phyloP scores from a whole-genome alignment of 2,797 vertebrate species.

The Vipera latastei region DNA sequence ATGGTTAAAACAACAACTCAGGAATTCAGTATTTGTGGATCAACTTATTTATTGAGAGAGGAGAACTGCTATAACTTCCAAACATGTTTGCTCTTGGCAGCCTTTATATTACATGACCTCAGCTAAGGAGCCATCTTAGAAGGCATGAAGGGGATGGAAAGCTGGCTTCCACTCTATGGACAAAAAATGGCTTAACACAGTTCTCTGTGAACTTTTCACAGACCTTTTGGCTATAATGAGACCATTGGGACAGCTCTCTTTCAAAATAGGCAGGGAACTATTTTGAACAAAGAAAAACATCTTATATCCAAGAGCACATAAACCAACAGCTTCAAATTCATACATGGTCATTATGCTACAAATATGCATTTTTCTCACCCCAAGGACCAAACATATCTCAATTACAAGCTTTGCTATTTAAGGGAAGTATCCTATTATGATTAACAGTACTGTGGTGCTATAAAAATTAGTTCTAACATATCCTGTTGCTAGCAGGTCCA shows the following conservation, averaged over 20 bases:
- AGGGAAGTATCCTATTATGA: neutral
- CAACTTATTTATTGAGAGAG: conserved; percentile 20
- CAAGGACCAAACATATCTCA: neutral
- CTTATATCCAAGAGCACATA: conserved; percentile 9
- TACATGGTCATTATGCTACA: neutral
- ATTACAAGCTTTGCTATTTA: conserved; percentile 11
- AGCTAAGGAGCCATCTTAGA: neutral
- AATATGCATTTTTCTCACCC: neutral
- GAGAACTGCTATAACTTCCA: neutral
- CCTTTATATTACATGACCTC: conserved; percentile 12
- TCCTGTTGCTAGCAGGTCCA: neutral
- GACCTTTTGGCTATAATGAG: conserved; percentile 1
- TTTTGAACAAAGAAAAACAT: conserved; percentile 3
- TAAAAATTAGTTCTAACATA: neutral
- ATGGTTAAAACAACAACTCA: conserved; percentile 34
- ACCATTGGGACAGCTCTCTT: neutral
- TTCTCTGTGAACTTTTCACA: conserved; percentile 26
- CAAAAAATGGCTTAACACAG: neutral
- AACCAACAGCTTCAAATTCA: conserved; percentile 2
- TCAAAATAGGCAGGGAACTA: neutral
- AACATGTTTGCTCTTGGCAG: conserved; percentile 26
- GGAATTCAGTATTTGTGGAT: conserved; percentile 26
- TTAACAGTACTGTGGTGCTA: neutral
- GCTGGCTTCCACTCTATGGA: conserved; percentile 22
- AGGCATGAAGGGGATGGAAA: neutral